Conservation (phyloP, 2,888 invertebrate genomes). For the Acronicta psi region DNA sequence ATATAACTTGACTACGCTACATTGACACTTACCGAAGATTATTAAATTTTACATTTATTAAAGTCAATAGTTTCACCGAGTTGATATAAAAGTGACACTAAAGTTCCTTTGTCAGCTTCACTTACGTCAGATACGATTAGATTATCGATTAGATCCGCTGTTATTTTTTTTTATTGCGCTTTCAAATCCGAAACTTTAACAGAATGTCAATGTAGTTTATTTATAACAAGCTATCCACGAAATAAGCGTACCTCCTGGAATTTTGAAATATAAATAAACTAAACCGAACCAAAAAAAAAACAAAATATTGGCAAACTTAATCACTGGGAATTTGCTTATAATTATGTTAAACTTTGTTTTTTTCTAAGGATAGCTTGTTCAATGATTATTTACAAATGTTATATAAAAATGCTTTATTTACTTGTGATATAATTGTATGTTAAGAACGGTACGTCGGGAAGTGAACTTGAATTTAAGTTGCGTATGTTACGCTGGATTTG, state of each 20-base stretch:
- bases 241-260: background rate
- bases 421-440: constrained; percentile 58
- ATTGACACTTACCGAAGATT: constrained; percentile 19
- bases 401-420: constrained; percentile 52
- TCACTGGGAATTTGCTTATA: background rate
- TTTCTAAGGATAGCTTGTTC: constrained; percentile 47
- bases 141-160: too few species aligned
- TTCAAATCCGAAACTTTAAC: background rate
- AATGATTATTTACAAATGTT: constrained; percentile 33
- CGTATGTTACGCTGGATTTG: constrained; percentile 49
- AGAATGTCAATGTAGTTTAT: constrained; percentile 18
- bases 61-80: too few species aligned
- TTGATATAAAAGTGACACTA: too few species aligned
- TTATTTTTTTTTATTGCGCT: too few species aligned
- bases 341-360: constrained; percentile 1
- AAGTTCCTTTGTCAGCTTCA: too few species aligned
- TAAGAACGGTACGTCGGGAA: constrained; percentile 18
- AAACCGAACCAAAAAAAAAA: background rate
- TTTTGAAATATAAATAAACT: background rate
- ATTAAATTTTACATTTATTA: background rate
- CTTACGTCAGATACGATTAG: too few species aligned
- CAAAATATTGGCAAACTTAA: background rate
- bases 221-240: constrained; percentile 42
- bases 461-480: constrained; percentile 30
- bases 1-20: constrained; percentile 29